Evolutionary conservation across 2,113 vertebrate species (phyloP).

Genomic region (Leptobrachium leishanense): DNA sequence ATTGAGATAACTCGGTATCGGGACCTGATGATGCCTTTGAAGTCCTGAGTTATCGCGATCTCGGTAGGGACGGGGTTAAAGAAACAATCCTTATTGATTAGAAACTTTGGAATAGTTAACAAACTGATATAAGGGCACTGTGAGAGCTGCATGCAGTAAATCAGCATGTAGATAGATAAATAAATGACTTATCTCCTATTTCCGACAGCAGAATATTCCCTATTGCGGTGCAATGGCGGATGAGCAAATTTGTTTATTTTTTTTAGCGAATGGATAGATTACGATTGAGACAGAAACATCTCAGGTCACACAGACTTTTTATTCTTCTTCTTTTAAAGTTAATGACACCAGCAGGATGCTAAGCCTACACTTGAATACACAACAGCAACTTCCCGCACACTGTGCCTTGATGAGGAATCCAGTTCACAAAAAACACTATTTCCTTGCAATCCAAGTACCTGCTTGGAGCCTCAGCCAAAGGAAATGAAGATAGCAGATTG

Average conservation of each 20-base stretch:
- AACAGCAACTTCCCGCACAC: background rate
- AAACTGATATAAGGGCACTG: too few relatives aligned
- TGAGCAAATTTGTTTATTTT: background rate
- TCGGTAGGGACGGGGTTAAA: too few relatives aligned
- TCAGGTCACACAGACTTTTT: conserved; percentile 12
- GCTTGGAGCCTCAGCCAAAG: conserved; percentile 23
- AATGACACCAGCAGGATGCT: conserved; percentile 18
- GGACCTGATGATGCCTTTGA: too few relatives aligned
- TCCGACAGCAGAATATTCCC: background rate
- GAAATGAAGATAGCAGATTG: conserved; percentile 43
- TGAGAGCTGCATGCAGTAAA: too few relatives aligned
- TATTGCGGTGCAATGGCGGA: background rate
- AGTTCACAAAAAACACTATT: conserved; percentile 6
- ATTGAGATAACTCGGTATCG: too few relatives aligned
- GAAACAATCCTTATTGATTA: too few relatives aligned
- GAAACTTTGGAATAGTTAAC: too few relatives aligned
- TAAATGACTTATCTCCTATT: background rate
- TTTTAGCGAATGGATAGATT: background rate
- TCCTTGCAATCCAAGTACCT: conserved; percentile 28
- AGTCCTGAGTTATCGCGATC: too few relatives aligned
- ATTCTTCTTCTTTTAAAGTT: conserved; percentile 2
- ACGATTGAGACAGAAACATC: background rate
- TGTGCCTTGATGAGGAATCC: conserved; percentile 37
- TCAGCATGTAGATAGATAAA: background rate
- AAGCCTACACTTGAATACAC: conserved; percentile 8